Percentiles rank a stretch among this genome's conserved stretches.
These are phyloP conservation scores for Acleris literana DNA, from an alignment of 2,888 invertebrate species.

Conservation along the genomic window DNA sequence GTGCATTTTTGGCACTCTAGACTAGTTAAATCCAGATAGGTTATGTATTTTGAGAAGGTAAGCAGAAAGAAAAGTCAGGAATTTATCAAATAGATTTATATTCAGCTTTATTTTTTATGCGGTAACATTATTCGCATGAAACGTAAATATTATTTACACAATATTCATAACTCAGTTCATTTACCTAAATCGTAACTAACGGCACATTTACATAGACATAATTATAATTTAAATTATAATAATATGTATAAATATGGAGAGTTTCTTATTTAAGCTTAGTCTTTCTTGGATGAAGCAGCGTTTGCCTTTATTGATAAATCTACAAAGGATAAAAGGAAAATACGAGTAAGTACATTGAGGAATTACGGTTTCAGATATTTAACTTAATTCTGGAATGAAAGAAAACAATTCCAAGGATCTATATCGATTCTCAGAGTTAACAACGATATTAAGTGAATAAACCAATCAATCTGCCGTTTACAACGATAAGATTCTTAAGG, in stretches of 20 bases:
- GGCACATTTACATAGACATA: conserved; percentile 59
- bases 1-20: no score
- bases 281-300: conserved; percentile 76
- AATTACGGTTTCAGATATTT: background rate
- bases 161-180: conserved; percentile 61
- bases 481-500: background rate
- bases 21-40: no score
- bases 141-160: conserved; percentile 57
- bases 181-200: conserved; percentile 61
- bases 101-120: conserved; percentile 47
- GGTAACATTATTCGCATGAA: conserved; percentile 57
- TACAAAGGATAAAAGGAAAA: conserved; percentile 56
- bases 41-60: no score
- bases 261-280: conserved; percentile 70
- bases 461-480: background rate
- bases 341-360: conserved; percentile 43
- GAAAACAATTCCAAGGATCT: background rate
- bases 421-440: background rate
- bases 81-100: conserved; percentile 23
- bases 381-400: background rate
- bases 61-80: conserved; percentile 4
- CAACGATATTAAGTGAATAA: background rate
- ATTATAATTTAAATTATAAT: conserved; percentile 24
- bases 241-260: conserved; percentile 65
- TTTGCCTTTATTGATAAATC: conserved; percentile 68